Evolutionary conservation across 2,113 vertebrate genomes (phyloP), one percentile per base, ranked within the genome.

Genomic region (Rhagologus leucostigma): DNA sequence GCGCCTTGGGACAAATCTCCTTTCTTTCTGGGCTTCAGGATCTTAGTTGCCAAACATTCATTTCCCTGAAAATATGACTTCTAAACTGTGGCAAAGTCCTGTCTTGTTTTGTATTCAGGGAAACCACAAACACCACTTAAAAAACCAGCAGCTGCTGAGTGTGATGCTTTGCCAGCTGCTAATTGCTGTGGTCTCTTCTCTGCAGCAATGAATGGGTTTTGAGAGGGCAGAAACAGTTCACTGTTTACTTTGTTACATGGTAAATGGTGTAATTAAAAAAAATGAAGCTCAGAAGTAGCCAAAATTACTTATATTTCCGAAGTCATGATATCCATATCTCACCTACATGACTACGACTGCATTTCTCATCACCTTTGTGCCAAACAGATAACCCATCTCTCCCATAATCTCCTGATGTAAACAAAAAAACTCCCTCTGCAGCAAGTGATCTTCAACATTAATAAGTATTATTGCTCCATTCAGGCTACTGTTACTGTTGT

Each of bases 61-160:
- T 19, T 69, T 90, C 46, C 44, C 67, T 89, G 57, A 85, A 83
- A 77, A 74, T 13, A 33, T 8, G 35, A 52, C 33, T 49, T 35
- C 21, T n/a, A 63, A 91, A 52, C 22, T 41, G 18, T 52, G 50
- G 80, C 70, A 89, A 93, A 90, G 80, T 75, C 70, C 46, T 2
- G 0, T 69, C 68, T 84, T 70, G 46, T 57, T 90, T 71, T 81
- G 42, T 74, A 33, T 88, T 93, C 77, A 49, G 75, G 79, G 53
- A 93, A 95, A 92, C 81, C 62, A 9, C 78, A 95, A 87, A 41
- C 67, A 86, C 52, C 32, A 71, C 68, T 96, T 89, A 64, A 94
- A 71, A 95, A 84, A n/a, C 1, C 53, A 91, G 50, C 49, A 93
- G 80, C 62, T 89, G 67, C 87, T 59, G 47, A 77, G 41, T 20